Conservation (phyloP, 2,113 vertebrate genomes). For the Prietella phreatophila region DNA sequence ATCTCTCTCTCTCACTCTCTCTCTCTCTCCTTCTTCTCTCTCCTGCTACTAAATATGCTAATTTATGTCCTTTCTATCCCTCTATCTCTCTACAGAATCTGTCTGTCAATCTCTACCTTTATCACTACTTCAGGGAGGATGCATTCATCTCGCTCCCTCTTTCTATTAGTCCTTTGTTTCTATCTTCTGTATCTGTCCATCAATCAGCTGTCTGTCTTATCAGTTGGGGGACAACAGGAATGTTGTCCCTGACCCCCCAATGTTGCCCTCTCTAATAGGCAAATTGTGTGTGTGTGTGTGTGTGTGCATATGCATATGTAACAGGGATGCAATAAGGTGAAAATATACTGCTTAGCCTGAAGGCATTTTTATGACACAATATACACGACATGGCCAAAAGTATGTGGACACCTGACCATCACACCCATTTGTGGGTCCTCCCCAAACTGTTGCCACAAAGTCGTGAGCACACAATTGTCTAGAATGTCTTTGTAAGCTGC, state of each 20-base stretch:
- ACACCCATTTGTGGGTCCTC: neutral
- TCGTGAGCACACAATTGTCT: neutral
- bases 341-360: neutral
- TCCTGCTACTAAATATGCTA: constrained; percentile 15
- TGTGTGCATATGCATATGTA: neutral
- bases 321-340: neutral
- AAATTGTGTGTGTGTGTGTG: neutral
- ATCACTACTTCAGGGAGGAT: constrained; percentile 10
- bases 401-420: neutral
- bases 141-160: neutral
- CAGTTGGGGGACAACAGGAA: constrained; percentile 10
- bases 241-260: neutral
- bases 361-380: neutral
- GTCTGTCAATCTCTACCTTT: constrained; percentile 4
- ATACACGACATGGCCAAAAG: neutral
- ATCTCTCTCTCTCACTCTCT: constrained; percentile 11
- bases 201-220: constrained; percentile 41
- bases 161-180: constrained; percentile 31
- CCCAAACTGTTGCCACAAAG: neutral
- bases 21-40: constrained; percentile 22
- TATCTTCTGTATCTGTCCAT: constrained; percentile 32
- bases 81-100: constrained; percentile 16
- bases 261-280: neutral
- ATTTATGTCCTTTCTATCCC: constrained; percentile 1
- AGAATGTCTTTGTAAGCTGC: neutral